Evolutionary conservation across 2,113 vertebrate genomes (phyloP).

Genomic region (Monopterus albus): DNA sequence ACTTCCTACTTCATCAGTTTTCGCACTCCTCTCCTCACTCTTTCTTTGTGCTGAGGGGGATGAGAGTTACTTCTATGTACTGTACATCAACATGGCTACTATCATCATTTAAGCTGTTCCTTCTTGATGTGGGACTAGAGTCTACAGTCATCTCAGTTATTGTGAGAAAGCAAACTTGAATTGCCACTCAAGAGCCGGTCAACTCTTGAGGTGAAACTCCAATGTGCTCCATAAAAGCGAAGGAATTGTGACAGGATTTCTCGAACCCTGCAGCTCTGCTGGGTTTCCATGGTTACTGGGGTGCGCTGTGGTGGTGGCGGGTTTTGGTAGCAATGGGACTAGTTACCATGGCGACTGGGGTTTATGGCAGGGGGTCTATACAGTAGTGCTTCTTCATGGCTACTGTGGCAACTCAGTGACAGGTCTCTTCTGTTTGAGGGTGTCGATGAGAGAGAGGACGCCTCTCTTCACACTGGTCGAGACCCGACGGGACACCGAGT

Average conservation of each 20-base stretch:
- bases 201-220: conserved; percentile 40
- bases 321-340: conserved; percentile 48
- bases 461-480: conserved; percentile 96
- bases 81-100: conserved; percentile 47
- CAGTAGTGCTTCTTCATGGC: conserved; percentile 26
- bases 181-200: conserved; percentile 19
- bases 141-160: conserved; percentile 7
- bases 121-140: conserved; percentile 5
- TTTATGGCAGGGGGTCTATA: conserved; percentile 59
- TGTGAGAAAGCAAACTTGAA: conserved; percentile 19
- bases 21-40: conserved; percentile 29
- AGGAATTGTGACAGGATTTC: conserved; percentile 4
- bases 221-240: conserved; percentile 35
- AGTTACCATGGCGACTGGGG: conserved; percentile 65
- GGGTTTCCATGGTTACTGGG: conserved; percentile 56
- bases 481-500: conserved; percentile 94
- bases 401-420: conserved; percentile 90
- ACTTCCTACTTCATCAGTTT: conserved; percentile 37
- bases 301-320: conserved; percentile 34
- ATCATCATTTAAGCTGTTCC: conserved; percentile 8
- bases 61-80: conserved; percentile 50
- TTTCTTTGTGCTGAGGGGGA: conserved; percentile 17
- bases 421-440: conserved; percentile 97
- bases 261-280: conserved; percentile 33
- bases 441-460: conserved; percentile 97